Evolutionary conservation across 2,888 invertebrate genomes (phyloP).

Genomic region (Acronicta leporina): DNA sequence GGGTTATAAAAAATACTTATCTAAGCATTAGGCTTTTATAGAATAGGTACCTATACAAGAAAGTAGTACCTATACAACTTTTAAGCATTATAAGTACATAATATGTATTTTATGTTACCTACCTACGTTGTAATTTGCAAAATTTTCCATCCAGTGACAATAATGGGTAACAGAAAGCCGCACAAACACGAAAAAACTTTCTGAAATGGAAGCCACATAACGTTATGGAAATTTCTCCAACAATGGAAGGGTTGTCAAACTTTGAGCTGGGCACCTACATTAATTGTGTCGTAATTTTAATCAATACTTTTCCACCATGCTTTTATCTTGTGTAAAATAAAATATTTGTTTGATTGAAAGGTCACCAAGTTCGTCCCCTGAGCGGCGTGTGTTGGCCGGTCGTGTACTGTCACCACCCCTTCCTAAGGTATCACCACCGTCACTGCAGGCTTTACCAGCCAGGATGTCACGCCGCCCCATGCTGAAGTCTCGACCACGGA

Average conservation of each 20-base stretch:
- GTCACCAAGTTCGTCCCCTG: conserved; percentile 84
- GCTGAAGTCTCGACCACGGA: conserved; percentile 62
- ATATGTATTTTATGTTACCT: too few species aligned
- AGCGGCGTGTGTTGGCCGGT: conserved; percentile 76
- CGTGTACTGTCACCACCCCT: conserved; percentile 78
- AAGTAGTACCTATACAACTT: too few species aligned
- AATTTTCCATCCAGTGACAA: conserved; percentile 15
- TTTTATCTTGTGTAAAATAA: neutral
- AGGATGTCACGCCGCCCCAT: conserved; percentile 69
- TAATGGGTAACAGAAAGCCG: conserved; percentile 15
- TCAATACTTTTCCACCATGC: neutral
- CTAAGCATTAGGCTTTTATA: too few species aligned
- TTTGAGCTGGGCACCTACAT: neutral
- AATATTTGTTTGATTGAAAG: conserved; percentile 58
- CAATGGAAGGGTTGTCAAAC: conserved; percentile 10
- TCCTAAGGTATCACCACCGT: conserved; percentile 73
- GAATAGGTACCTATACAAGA: too few species aligned
- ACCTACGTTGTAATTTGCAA: neutral
- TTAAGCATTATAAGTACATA: too few species aligned
- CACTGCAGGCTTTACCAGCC: conserved; percentile 72
- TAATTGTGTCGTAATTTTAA: too few species aligned
- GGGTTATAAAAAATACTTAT: too few species aligned
- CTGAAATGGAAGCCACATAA: conserved; percentile 24
- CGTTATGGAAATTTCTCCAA: conserved; percentile 20
- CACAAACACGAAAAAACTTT: conserved; percentile 9